Evolutionary conservation across 2,113 vertebrate species (phyloP).

Genomic region (Myiozetetes cayanensis): DNA sequence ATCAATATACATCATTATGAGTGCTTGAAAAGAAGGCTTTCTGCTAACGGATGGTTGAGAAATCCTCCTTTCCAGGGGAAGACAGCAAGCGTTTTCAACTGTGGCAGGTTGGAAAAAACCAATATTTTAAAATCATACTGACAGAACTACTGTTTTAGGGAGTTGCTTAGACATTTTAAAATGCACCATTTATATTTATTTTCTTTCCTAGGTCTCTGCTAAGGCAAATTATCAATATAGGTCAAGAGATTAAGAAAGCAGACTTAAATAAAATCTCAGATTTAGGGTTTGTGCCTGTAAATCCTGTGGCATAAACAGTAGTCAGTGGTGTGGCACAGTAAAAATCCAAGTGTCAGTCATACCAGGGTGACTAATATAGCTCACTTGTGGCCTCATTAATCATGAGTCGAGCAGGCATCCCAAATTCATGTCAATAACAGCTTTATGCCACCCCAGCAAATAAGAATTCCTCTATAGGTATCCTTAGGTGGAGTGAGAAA

Average conservation of each 20-base stretch:
- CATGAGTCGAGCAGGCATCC: background rate
- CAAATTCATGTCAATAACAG: background rate
- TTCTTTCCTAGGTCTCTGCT: background rate
- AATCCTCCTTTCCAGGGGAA: background rate
- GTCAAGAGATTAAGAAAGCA: background rate
- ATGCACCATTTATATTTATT: background rate
- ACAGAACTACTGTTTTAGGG: background rate
- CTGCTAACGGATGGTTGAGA: background rate
- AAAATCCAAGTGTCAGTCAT: conserved; percentile 9
- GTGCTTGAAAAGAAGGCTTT: background rate
- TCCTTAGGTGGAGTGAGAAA: background rate
- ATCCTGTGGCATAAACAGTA: conserved; percentile 13
- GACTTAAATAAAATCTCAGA: background rate
- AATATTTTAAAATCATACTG: background rate
- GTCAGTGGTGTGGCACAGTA: background rate
- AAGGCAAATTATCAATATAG: background rate
- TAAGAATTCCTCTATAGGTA: background rate
- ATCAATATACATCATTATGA: background rate
- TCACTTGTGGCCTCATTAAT: conserved; percentile 48
- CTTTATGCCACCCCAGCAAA: background rate
- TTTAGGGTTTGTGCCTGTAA: background rate
- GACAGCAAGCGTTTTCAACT: background rate
- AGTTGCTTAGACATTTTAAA: background rate
- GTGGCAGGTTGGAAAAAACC: background rate
- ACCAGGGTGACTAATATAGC: background rate